Base-by-base conservation (phyloP, 2,113 vertebrate genomes). In the Tringa solitaria region DNA sequence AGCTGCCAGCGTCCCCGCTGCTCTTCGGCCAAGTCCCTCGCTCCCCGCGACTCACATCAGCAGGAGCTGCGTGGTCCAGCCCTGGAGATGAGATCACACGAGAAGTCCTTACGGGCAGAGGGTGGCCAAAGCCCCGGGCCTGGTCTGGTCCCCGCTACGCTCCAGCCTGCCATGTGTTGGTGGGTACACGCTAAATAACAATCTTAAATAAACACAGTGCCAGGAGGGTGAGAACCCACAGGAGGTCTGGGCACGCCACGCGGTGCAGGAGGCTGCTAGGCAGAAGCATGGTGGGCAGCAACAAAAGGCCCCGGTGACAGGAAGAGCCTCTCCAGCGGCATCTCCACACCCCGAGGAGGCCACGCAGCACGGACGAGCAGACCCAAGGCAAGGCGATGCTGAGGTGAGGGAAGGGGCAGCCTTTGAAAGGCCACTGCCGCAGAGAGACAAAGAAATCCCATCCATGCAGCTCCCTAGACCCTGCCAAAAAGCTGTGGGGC, bases 141-240 rank as follows among this genome's bases (percentile, higher is more conserved):
- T 10, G 21, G 7, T 15, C 41, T 33, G 63, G 5, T 35, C 30
- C 30, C 59, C 6, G 0, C 43, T 7, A 6, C 0, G 0, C 14
- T 65, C 51, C 28, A 26, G 3, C 30, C 9, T 14, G 24, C 18
- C 27, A 6, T 45, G 68, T 45, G 12, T 4, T 17, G 37, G 33
- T 8, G 16, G 46, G 27, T 8, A 67, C 5, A 2, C 0, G 0
- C 57, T 19, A 20, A 63, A 53, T 2, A 22, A 26, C 1, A 0
- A 43, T 28, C 2, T 7, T 3, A 20, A 43, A 27, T 1, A 1
- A 2, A 22, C 1, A 0, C 0, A 15, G 12, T 43, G 69, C 13
- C 73, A 59, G 0, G 0, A 22, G 65, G 13, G 16, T 2, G 2
- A 68, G 32, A 50, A 63, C 48, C 48, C 0, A 0, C 0, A 1